These are phyloP conservation scores for Tribolium castaneum DNA, from an alignment of 1,140 invertebrate genomes.

Conservation along the genomic window DNA sequence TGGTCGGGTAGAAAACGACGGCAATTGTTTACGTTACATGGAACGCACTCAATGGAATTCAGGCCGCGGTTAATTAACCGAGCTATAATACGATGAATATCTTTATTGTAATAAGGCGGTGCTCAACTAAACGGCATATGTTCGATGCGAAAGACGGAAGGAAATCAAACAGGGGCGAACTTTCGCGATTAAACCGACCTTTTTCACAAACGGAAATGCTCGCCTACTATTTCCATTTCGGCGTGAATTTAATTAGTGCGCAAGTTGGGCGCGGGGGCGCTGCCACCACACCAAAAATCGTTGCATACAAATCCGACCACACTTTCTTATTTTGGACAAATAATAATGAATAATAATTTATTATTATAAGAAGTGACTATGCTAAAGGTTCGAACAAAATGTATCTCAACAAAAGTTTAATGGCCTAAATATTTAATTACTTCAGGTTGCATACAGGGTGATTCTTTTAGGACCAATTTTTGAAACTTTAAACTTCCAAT, in stretches of 20 bases:
- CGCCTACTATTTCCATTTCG: too few species aligned
- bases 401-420: too few species aligned
- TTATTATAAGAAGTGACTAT: too few species aligned
- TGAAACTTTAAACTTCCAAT: too few species aligned
- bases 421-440: too few species aligned
- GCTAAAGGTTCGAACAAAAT: too few species aligned
- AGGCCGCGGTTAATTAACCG: constrained; percentile 8
- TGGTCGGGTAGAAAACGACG: constrained; percentile 28
- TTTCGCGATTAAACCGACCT: not conserved
- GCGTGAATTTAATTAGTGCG: too few species aligned
- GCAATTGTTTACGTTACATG: constrained; percentile 31
- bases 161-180: not conserved
- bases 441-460: too few species aligned
- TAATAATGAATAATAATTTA: too few species aligned
- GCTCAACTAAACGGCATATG: not conserved
- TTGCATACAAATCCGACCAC: not conserved
- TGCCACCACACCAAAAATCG: not conserved
- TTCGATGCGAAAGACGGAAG: not conserved
- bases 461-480: too few species aligned
- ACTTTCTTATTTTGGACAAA: not conserved
- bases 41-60: constrained; percentile 19
- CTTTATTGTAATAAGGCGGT: constrained; percentile 8
- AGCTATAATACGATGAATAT: constrained; percentile 21
- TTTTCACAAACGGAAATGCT: too few species aligned
- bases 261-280: too few species aligned